These are phyloP conservation scores for Leptarthrus brevirostris DNA, from an alignment of 2,888 invertebrate species.

Conservation along the genomic window DNA sequence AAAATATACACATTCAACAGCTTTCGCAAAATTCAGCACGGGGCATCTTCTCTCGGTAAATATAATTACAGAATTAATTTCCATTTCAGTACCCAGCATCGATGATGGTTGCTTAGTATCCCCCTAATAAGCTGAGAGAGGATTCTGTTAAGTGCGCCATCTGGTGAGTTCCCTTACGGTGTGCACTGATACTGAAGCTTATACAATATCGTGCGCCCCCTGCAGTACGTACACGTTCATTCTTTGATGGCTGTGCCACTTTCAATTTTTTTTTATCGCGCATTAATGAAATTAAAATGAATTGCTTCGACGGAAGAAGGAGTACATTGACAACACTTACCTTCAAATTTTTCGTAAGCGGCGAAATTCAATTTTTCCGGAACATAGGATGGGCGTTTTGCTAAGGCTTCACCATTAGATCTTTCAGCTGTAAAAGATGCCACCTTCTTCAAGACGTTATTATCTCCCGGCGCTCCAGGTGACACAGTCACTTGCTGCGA, in stretches of 20 bases:
- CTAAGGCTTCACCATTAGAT: conserved; percentile 61
- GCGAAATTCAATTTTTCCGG: conserved; percentile 89
- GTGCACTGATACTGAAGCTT: too few species aligned
- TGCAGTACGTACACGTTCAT: too few species aligned
- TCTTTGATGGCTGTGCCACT: conserved; percentile 14
- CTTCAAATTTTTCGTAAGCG: conserved; percentile 92
- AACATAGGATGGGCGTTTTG: conserved; percentile 81
- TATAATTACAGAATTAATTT: conserved; percentile 16
- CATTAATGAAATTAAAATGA: conserved; percentile 43
- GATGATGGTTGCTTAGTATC: conserved; percentile 24
- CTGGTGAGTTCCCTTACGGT: too few species aligned
- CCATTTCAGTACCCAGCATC: conserved; percentile 6
- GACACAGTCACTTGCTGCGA: conserved; percentile 35
- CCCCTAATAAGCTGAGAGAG: neutral
- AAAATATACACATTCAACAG: conserved; percentile 14
- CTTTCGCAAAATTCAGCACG: neutral
- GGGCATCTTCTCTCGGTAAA: conserved; percentile 8
- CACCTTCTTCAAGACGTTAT: conserved; percentile 84
- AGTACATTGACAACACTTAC: conserved; percentile 68
- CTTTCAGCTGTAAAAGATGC: conserved; percentile 84
- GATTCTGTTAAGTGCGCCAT: neutral
- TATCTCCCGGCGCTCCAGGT: conserved; percentile 66
- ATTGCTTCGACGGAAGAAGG: conserved; percentile 11
- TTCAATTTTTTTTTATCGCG: conserved; percentile 28
- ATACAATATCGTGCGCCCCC: too few species aligned